Percentiles rank a stretch among this genome's conserved stretches.
phyloP scores from a whole-genome alignment of 2,113 vertebrate genomes.

The Odontophorus gujanensis region DNA sequence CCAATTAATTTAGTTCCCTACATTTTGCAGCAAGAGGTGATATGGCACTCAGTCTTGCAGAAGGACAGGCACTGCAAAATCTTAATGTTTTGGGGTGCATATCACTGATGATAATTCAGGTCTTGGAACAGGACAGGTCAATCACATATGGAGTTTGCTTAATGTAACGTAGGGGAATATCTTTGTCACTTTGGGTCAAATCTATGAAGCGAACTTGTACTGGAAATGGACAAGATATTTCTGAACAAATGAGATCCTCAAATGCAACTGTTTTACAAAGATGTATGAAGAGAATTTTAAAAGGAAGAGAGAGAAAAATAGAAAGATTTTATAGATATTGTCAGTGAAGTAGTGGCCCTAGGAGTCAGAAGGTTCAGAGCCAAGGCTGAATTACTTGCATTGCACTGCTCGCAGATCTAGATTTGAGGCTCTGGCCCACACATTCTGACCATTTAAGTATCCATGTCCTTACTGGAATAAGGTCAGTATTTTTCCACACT shows the following conservation, averaged over 20 bases:
- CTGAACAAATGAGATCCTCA: neutral
- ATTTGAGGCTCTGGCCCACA: neutral
- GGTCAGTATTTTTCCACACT: neutral
- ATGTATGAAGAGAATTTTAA: neutral
- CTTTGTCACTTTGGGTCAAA: neutral
- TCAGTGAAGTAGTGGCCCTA: neutral
- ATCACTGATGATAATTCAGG: neutral
- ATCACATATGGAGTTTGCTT: neutral
- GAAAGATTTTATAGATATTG: neutral
- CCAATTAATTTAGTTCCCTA: neutral
- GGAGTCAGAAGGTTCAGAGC: neutral
- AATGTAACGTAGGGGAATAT: neutral
- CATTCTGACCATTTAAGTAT: neutral
- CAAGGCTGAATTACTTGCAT: neutral
- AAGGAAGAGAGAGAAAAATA: neutral
- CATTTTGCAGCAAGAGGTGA: neutral
- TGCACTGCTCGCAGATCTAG: neutral
- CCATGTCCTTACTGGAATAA: neutral
- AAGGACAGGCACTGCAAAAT: neutral
- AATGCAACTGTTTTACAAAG: neutral
- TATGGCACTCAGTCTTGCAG: neutral
- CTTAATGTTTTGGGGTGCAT: neutral
- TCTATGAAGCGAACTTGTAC: neutral
- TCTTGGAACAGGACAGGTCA: neutral
- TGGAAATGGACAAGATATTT: neutral